Evolutionary conservation across 1,140 invertebrate species (phyloP).

Genomic region (Sycobia sp.): DNA sequence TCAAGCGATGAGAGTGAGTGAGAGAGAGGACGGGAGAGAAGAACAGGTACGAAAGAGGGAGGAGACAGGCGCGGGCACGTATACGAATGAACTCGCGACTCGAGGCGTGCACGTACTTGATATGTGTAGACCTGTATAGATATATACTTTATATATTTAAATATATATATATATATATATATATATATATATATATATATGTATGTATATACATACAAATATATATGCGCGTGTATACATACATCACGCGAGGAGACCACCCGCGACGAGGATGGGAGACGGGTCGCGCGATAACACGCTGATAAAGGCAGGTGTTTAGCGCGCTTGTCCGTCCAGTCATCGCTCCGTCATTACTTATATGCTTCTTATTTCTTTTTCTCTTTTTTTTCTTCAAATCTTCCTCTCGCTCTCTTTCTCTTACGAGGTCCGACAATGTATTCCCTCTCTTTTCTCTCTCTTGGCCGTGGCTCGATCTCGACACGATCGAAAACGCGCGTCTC

Average conservation of each 20-base stretch:
- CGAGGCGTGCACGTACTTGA: too few species aligned
- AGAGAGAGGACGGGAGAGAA: not conserved
- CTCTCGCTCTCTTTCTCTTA: too few species aligned
- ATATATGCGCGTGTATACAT: not conserved
- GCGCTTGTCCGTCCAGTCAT: conserved; percentile 49
- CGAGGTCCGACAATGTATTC: too few species aligned
- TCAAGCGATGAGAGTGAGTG: conserved; percentile 38
- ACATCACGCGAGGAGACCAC: conserved; percentile 41
- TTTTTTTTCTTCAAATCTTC: too few species aligned
- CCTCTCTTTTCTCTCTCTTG: conserved; percentile 2
- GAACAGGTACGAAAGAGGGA: not conserved
- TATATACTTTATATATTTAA: too few species aligned
- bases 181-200: not conserved
- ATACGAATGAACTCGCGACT: too few species aligned
- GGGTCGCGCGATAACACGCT: conserved; percentile 49
- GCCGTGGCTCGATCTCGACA: conserved; percentile 4
- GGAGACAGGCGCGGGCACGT: too few species aligned
- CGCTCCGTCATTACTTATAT: conserved; percentile 58
- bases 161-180: too few species aligned
- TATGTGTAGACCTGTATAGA: too few species aligned
- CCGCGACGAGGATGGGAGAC: conserved; percentile 39
- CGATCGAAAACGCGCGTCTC: not conserved
- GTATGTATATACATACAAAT: not conserved
- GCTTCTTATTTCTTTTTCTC: too few species aligned
- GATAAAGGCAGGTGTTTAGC: conserved; percentile 56